A percentile compares a stretch with the other conserved stretches of the same genome.
These are phyloP conservation scores for Percopsis omiscomaycus DNA, from an alignment of 2,797 vertebrate genomes.

Conservation along the genomic window DNA sequence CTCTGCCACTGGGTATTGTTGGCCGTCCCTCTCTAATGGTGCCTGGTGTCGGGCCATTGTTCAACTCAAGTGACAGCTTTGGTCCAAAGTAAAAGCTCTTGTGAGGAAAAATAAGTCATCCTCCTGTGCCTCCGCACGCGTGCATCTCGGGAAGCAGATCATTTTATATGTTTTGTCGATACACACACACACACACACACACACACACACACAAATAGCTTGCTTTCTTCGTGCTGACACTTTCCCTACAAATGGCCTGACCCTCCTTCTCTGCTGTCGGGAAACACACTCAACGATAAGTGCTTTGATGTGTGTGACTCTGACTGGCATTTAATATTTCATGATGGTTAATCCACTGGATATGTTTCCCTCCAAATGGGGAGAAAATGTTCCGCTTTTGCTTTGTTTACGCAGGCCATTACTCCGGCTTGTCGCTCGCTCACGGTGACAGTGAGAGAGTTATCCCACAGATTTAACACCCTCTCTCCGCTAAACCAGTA, in stretches of 20 bases:
- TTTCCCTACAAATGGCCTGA: conserved; percentile 65
- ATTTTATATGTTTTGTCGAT: conserved; percentile 34
- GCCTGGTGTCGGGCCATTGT: conserved; percentile 10
- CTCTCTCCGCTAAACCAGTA: conserved; percentile 26
- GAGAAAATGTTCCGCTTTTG: conserved; percentile 55
- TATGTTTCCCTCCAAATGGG: conserved; percentile 62
- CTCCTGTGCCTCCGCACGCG: neutral
- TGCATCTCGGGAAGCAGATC: conserved; percentile 22
- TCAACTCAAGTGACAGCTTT: conserved; percentile 24
- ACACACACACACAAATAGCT: conserved; percentile 8
- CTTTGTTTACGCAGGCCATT: conserved; percentile 61
- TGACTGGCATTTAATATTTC: conserved; percentile 75
- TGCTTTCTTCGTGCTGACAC: conserved; percentile 60
- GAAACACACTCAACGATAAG: conserved; percentile 74
- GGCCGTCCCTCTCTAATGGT: conserved; percentile 15
- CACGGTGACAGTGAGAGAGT: conserved; percentile 45
- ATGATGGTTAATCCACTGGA: conserved; percentile 76
- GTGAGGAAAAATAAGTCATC: conserved; percentile 22
- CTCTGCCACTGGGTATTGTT: conserved; percentile 32
- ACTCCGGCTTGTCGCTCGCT: conserved; percentile 66
- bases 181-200: conserved; percentile 14
- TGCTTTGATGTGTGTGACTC: conserved; percentile 69
- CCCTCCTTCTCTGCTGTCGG: conserved; percentile 68
- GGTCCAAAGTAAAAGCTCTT: conserved; percentile 55
- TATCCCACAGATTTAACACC: conserved; percentile 47